A percentile compares a stretch with the other conserved stretches of the same genome.
Conservation (phyloP, 1,140 invertebrate species). For the Centruroides vittatus region DNA sequence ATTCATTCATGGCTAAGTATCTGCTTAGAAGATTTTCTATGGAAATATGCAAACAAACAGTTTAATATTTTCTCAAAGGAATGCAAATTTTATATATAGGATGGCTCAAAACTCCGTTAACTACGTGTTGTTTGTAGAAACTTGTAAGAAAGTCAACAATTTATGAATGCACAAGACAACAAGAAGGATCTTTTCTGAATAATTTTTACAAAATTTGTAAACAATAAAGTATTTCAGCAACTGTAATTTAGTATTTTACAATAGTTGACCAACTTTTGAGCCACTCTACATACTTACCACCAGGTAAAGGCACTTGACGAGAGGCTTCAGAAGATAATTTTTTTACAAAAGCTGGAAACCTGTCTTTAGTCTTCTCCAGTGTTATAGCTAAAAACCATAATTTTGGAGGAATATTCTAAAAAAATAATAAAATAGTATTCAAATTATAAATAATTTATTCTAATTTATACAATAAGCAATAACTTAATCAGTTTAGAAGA, state of each 20-base stretch:
- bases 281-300: neutral
- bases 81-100: neutral
- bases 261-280: too few relatives aligned
- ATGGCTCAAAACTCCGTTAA: too few relatives aligned
- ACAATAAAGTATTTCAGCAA: too few relatives aligned
- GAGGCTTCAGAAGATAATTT: slow-evolving; percentile 13
- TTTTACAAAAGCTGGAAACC: slow-evolving; percentile 26
- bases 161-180: too few relatives aligned
- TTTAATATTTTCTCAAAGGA: neutral
- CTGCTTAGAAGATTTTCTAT: slow-evolving; percentile 28
- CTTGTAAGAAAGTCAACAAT: too few relatives aligned
- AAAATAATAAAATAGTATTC: neutral
- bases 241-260: too few relatives aligned
- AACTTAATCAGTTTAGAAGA: too few relatives aligned
- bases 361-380: slow-evolving; percentile 25
- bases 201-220: too few relatives aligned
- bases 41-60: slow-evolving; percentile 13
- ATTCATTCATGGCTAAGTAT: slow-evolving; percentile 27
- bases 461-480: too few relatives aligned
- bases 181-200: too few relatives aligned
- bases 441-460: too few relatives aligned
- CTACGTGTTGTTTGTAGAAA: too few relatives aligned
- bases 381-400: slow-evolving; percentile 31
- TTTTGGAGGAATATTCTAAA: slow-evolving; percentile 28
- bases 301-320: neutral